Base-by-base conservation (phyloP, 2,888 invertebrate genomes). In the Drosophila mimica region DNA sequence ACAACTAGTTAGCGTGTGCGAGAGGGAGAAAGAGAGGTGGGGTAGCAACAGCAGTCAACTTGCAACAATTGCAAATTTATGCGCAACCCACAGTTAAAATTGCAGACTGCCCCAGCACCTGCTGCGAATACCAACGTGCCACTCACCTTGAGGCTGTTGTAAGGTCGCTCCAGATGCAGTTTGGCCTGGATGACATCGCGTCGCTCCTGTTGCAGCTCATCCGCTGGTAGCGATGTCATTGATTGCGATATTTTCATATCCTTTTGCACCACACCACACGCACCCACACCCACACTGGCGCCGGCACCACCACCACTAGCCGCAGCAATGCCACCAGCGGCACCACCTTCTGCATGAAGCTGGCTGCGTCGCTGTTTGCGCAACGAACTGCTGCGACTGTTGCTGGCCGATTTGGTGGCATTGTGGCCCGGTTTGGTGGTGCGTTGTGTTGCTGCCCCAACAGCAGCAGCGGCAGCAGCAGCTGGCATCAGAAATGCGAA, bases 191-290 rank as follows among this genome's bases (percentile, higher is more conserved):
- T 94, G 74, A 93, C 93, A 79, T 94, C 94, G 64, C 93, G 93
- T 51, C 93, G 93, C 70, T 93, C 93, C 76, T 92, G 91, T 83
- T 93, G 93, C 88, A 95, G 94, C 91, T 90, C 92, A 58, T 95
- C 94, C 89, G 95, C 96, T 87, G 96, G 95, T 93, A 97, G 94
- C 90, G 97, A 97, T 91, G 97, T 96, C 94, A 97, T 94, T 88
- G 97, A 97, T 79, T 93, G 81, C 33, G 93, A 93, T 61, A 91
- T 91, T 85, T 75, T 69, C 65, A 68, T 61, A 59, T 62, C 74
- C 46, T 48, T 66, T 38, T 53, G 57, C 6, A 25, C 70, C 11
- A n/a, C 48, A 43, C 31, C 52, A 17, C 9, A 34, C 2, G 20
- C 63, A 38, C 54, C 43, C 8, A 11, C 48, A 9, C 11, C 38